Conservation (phyloP, 53 echinoderm and acorn worm genomes). For the Henricia sp. region DNA sequence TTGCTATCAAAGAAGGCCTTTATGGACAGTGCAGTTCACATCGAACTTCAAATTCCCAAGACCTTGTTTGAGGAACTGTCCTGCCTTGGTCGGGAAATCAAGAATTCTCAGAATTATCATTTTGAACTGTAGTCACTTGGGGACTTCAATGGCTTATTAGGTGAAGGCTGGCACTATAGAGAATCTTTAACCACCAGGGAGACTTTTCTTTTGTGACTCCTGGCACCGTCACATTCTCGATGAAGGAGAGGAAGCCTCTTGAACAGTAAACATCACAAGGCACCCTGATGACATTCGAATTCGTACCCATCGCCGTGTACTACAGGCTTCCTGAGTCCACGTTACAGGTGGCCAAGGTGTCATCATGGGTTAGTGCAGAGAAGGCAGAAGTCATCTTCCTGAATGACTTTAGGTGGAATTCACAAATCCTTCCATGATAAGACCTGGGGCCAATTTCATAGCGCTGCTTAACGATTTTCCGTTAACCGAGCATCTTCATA, state of each 20-base stretch:
- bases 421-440: too few relatives aligned
- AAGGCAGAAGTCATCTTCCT: too few relatives aligned
- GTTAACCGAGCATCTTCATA: too few relatives aligned
- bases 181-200: slow-evolving; percentile 51
- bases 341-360: too few relatives aligned
- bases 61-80: slow-evolving; percentile 40
- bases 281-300: too few relatives aligned
- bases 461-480: too few relatives aligned
- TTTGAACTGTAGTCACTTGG: not conserved
- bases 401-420: too few relatives aligned
- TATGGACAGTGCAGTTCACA: slow-evolving; percentile 36
- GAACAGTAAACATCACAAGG: slow-evolving; percentile 58
- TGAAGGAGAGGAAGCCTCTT: slow-evolving; percentile 60
- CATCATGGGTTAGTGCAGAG: too few relatives aligned
- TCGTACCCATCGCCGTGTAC: too few relatives aligned
- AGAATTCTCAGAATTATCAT: not conserved
- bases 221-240: slow-evolving; percentile 37
- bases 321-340: too few relatives aligned
- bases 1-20: slow-evolving; percentile 36
- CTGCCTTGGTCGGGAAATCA: slow-evolving; percentile 1
- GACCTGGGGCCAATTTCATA: too few relatives aligned
- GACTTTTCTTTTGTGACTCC: slow-evolving; percentile 59
- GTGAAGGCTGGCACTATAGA: slow-evolving; percentile 47
- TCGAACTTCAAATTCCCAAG: slow-evolving; percentile 3
- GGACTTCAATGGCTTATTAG: slow-evolving; percentile 31